A percentile compares a stretch with the other conserved stretches of the same genome.
phyloP scores from a whole-genome alignment of 2,888 invertebrate genomes.

The Oligia fasciuncula region DNA sequence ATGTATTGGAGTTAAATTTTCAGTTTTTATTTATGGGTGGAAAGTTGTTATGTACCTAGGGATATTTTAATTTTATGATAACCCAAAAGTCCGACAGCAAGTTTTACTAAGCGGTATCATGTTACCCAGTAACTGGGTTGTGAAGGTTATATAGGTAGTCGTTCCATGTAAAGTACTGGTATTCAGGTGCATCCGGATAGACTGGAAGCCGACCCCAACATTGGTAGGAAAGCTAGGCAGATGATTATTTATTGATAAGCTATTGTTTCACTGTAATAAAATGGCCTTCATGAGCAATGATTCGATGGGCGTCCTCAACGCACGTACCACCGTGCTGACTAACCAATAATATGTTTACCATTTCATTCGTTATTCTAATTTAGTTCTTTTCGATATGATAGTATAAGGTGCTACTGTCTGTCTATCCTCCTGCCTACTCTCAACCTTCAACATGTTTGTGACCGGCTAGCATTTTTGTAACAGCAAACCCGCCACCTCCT shows the following conservation, averaged over 20 bases:
- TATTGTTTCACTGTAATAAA: too few species aligned
- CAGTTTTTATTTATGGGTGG: conserved; percentile 16
- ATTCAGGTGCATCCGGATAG: background rate
- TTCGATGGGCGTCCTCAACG: too few species aligned
- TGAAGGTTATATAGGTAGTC: background rate
- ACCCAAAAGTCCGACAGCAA: background rate
- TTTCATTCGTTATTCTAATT: too few species aligned
- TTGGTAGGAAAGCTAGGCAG: background rate
- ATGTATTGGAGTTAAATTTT: conserved; percentile 23
- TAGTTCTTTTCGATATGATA: too few species aligned
- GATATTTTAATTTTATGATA: background rate
- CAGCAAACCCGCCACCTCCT: background rate
- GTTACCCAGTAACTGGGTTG: background rate
- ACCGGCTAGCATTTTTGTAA: background rate
- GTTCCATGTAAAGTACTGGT: background rate
- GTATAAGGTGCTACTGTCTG: too few species aligned
- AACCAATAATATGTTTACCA: too few species aligned
- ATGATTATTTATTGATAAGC: background rate
- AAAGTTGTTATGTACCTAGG: background rate
- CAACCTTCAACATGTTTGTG: too few species aligned
- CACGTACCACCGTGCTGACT: too few species aligned
- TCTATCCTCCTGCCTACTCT: too few species aligned
- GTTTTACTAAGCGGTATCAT: background rate
- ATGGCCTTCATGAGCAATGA: too few species aligned
- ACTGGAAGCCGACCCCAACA: background rate